Base-by-base conservation (phyloP, 2,797 vertebrate genomes). In the Sebastes jordani region DNA sequence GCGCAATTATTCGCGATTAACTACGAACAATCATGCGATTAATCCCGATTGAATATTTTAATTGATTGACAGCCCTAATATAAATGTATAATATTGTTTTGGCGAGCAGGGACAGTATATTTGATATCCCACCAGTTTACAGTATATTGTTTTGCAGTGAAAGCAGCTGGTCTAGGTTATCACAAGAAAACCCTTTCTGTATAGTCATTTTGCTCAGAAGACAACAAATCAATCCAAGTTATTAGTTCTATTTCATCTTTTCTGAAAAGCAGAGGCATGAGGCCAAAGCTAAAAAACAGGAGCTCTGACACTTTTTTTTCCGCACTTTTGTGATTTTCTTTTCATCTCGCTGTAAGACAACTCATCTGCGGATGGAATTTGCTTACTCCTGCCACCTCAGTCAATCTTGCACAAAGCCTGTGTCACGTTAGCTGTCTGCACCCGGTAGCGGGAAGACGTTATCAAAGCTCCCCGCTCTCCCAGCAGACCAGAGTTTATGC, bases 271-370 rank as follows among this genome's bases (percentile, higher is more conserved):
- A 29, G 74, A 80, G 75, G 60, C 82, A 65, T 32, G 34, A 83
- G 89, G 76, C 70, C 81, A 67, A 66, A 76, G 34, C 49, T 52
- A 68, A 79, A 86, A 86, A 46, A 84, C 8, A 72, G 58, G 13
- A 80, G 74, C 79, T 66, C 58, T 83, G 80, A 83, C 88, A 89
- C 69, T 67, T 83, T 86, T 60, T 85, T 85, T 85, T 77, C 80
- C 65, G 86, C 71, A 74, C 84, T 83, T 89, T 83, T 86, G 58
- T 88, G 89, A 94, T 94, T 93, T 92, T 87, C 85, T 93, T 95
- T 93, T 93, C 90, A 94, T 94, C 89, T 92, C 27, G 71, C 89
- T 66, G 70, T 75, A 89, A 93, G 87, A 89, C 92, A 90, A 93
- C 82, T 92, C 91, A 88, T 93, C 93, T 87, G 74, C 75, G 56